Percentiles rank a stretch among this genome's conserved stretches.
These are phyloP conservation scores for Eolophus roseicapilla DNA, from an alignment of 2,113 vertebrate species.

Conservation along the genomic window DNA sequence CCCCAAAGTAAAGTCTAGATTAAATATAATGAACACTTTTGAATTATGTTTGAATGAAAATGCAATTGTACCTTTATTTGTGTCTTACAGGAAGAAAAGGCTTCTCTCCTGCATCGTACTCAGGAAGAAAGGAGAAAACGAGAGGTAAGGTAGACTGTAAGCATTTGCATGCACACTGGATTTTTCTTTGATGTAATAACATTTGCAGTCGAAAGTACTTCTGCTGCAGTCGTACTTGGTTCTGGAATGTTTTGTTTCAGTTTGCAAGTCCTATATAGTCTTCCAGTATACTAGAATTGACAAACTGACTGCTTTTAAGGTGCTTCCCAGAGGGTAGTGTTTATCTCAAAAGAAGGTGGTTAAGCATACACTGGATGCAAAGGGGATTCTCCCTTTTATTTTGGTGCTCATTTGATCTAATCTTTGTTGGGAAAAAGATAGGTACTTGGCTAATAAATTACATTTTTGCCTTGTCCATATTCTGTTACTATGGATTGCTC, in stretches of 20 bases:
- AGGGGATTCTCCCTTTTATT: not conserved
- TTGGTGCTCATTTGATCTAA: not conserved
- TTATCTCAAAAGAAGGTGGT: not conserved
- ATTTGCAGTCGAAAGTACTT: not conserved
- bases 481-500: not conserved
- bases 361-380: not conserved
- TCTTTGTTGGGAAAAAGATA: not conserved
- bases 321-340: not conserved
- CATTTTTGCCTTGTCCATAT: not conserved
- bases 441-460: not conserved
- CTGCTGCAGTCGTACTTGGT: not conserved
- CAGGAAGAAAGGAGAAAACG: conserved; percentile 96
- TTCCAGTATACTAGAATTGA: not conserved
- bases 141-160: conserved; percentile 81
- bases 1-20: not conserved
- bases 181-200: not conserved
- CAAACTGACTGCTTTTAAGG: not conserved
- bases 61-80: not conserved
- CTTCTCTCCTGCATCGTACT: conserved; percentile 94
- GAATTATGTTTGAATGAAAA: not conserved
- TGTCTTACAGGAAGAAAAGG: conserved; percentile 90
- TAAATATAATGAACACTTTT: not conserved
- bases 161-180: not conserved
- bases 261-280: not conserved
- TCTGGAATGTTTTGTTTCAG: not conserved